A percentile compares a stretch with the other conserved stretches of the same genome.
Conservation (phyloP, 2,888 invertebrate species). For the Eutolmus rufibarbis region DNA sequence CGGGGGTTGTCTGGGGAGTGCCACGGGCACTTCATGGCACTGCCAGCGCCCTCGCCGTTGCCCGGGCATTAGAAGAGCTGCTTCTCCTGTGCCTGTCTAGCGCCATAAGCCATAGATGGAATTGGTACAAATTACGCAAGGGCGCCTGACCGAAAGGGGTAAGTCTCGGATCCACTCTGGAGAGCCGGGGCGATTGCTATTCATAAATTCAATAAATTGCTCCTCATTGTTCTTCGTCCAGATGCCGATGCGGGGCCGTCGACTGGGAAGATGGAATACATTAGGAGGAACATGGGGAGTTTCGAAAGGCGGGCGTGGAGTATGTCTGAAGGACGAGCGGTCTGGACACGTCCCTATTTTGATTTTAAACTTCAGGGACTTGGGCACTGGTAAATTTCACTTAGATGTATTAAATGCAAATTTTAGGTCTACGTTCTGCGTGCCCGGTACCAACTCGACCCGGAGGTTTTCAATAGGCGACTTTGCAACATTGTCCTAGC, state of each 20-base stretch:
- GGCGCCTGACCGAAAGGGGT: background rate
- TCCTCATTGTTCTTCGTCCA: constrained; percentile 27
- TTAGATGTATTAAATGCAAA: constrained; percentile 40
- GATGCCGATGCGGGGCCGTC: constrained; percentile 1
- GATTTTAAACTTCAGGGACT: constrained; percentile 36
- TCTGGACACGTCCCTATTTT: constrained; percentile 22
- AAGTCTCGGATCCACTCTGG: background rate
- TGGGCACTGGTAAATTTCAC: constrained; percentile 17
- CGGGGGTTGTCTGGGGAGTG: background rate
- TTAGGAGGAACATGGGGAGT: background rate
- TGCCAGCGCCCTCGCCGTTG: background rate
- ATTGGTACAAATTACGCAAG: constrained; percentile 14
- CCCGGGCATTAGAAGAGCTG: background rate
- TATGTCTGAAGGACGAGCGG: background rate
- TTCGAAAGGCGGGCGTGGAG: background rate
- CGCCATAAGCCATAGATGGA: constrained; percentile 9
- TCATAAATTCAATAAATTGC: constrained; percentile 40
- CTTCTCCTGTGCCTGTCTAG: background rate
- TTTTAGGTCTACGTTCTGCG: constrained; percentile 6
- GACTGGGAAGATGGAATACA: background rate
- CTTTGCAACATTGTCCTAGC: background rate
- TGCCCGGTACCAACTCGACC: background rate
- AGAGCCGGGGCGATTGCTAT: constrained; percentile 29
- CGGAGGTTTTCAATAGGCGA: background rate
- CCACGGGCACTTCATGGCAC: background rate